Evolutionary conservation across 1,140 invertebrate genomes (phyloP).

Genomic region (Eubasilissa regina): DNA sequence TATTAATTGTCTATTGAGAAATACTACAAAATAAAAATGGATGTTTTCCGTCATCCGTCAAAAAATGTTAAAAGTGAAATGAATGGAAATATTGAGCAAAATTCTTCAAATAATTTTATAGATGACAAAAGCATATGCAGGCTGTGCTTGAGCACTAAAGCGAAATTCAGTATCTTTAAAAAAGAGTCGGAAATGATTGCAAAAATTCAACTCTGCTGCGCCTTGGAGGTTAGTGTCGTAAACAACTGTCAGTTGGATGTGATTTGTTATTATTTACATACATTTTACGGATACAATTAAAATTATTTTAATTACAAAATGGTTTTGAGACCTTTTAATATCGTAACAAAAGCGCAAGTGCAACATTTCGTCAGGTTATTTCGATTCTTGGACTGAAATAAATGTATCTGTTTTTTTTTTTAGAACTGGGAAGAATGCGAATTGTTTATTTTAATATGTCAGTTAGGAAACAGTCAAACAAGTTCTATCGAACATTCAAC

Average conservation of each 20-base stretch:
- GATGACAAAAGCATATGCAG: slow-evolving; percentile 18
- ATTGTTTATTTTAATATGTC: too few species aligned
- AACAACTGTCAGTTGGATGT: slow-evolving; percentile 22
- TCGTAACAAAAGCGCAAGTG: too few species aligned
- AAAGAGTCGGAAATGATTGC: slow-evolving; percentile 31
- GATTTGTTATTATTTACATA: slow-evolving; percentile 9
- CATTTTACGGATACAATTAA: neutral
- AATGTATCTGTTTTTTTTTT: too few species aligned
- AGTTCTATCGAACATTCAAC: too few species aligned
- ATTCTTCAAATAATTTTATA: neutral
- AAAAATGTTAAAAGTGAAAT: slow-evolving; percentile 25
- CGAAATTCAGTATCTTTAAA: slow-evolving; percentile 30
- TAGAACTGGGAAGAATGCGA: too few species aligned
- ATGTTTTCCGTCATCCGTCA: neutral
- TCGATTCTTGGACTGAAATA: too few species aligned
- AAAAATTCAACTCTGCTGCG: slow-evolving; percentile 38
- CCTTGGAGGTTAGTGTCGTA: slow-evolving; percentile 45
- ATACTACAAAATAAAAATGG: slow-evolving; percentile 27
- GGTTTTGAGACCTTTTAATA: too few species aligned
- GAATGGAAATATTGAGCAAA: neutral
- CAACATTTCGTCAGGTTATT: too few species aligned
- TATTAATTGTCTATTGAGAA: neutral
- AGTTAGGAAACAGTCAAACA: too few species aligned
- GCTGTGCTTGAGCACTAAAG: slow-evolving; percentile 22
- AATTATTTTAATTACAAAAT: neutral